Conservation (phyloP, 2,888 invertebrate species). For the Caenorhabditis sp. region DNA sequence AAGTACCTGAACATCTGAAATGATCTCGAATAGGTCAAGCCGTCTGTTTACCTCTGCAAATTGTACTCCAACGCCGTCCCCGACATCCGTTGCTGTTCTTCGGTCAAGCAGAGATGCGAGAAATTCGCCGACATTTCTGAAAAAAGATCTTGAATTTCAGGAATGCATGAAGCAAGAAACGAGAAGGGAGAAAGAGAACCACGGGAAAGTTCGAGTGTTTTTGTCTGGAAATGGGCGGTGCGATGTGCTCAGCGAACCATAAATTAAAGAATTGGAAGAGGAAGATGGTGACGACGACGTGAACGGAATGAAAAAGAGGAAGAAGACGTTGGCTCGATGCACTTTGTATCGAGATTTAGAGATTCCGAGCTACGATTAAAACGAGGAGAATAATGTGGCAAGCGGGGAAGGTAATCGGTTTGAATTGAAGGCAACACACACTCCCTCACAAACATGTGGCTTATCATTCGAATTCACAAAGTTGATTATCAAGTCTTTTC, state of each 20-base stretch:
- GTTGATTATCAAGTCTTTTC: conserved; percentile 28
- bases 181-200: conserved; percentile 1
- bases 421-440: background rate
- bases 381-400: background rate
- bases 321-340: conserved; percentile 1
- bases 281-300: background rate
- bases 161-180: conserved; percentile 7
- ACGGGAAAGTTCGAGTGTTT: conserved; percentile 42
- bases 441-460: conserved; percentile 10
- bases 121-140: conserved; percentile 63
- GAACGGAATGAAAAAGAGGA: background rate
- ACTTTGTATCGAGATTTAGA: conserved; percentile 14
- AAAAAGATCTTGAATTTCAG: conserved; percentile 3
- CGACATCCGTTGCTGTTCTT: conserved; percentile 70
- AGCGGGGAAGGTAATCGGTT: background rate
- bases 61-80: conserved; percentile 69
- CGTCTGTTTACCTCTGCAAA: conserved; percentile 59
- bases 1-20: conserved; percentile 67
- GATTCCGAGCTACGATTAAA: background rate
- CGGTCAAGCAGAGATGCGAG: conserved; percentile 71
- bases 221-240: conserved; percentile 44
- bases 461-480: conserved; percentile 42
- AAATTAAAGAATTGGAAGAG: conserved; percentile 34
- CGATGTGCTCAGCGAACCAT: conserved; percentile 34
- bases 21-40: too few relatives aligned